A percentile compares a stretch with the other conserved stretches of the same genome.
phyloP scores from a whole-genome alignment of 2,888 invertebrate genomes.

The Drosophila borborema region DNA sequence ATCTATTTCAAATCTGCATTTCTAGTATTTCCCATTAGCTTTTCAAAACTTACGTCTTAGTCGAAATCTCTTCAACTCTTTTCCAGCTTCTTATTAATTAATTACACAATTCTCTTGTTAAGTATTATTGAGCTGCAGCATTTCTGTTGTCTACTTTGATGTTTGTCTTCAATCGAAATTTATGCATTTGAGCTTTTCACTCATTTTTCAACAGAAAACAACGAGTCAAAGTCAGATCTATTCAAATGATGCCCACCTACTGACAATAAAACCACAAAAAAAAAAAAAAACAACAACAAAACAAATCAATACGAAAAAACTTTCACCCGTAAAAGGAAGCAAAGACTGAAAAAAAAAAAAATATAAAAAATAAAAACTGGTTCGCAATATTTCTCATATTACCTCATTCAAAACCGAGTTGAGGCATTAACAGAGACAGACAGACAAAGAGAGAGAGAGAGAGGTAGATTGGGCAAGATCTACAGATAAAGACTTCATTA shows the following conservation, averaged over 20 bases:
- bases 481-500: conserved; percentile 43
- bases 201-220: conserved; percentile 40
- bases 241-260: conserved; percentile 64
- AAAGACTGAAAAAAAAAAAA: conserved; percentile 16
- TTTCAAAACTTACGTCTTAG: neutral
- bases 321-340: conserved; percentile 61
- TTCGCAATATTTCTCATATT: conserved; percentile 69
- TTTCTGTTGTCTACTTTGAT: neutral
- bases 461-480: neutral
- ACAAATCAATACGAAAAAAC: conserved; percentile 51
- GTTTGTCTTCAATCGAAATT: conserved; percentile 9
- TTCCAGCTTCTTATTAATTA: neutral
- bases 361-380: conserved; percentile 48
- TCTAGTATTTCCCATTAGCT: neutral
- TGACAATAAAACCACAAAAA: conserved; percentile 46
- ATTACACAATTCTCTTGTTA: neutral
- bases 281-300: conserved; percentile 2
- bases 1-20: neutral
- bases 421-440: neutral
- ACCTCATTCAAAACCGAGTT: conserved; percentile 47
- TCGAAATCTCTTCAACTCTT: neutral
- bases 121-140: conserved; percentile 8
- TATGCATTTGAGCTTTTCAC: conserved; percentile 39
- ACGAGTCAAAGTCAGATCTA: conserved; percentile 17
- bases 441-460: neutral